Evolutionary conservation across 2,888 invertebrate genomes (phyloP), one percentile per base, ranked within the genome.

Genomic region (Lasioglossum leucozonium): DNA sequence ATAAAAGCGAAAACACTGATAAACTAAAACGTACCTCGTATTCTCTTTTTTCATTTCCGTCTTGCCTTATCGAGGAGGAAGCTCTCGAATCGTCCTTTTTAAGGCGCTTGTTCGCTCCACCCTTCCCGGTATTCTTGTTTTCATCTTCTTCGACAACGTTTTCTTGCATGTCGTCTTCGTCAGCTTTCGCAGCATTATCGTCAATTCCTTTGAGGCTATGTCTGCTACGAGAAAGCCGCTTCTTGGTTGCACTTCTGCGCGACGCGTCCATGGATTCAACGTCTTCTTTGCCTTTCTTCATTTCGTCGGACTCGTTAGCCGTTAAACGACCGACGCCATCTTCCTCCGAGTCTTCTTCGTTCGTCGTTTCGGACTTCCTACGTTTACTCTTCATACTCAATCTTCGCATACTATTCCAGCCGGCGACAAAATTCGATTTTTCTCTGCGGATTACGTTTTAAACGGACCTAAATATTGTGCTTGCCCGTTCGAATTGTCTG

Each of bases 11-110:
- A 37, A 37, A 18, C 2, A 34, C 10, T 65, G 11, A n/a, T 2
- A 40, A 69, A 40, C 1, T 0, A 40, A 69, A 16, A 22, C 37
- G 13, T 88, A 96, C 96, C 96, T 96, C 96, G 87, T 96, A 96
- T 83, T 96, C 96, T 81, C 95, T 95, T 85, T 95, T 95, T 16
- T 95, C 95, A 4, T 91, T 88, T 42, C 90, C 88, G 93, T 95
- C 92, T 94, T 91, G 95, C 95, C 86, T 90, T 87, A 72, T 95
- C 83, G 90, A 92, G 22, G 88, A 90, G 5, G 89, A 87, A 0
- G 89, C 87, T 69, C 91, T 92, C 16, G 84, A 88, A 55, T 93
- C 92, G 6, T 92, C 93, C 79, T 91, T 94, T 88, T 90, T 93
- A 16, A 91, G 87, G 16, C 91, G 92, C 73, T 93, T 93, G 13